Base-by-base conservation (phyloP, 1,140 invertebrate species). In the Philaenus spumarius region DNA sequence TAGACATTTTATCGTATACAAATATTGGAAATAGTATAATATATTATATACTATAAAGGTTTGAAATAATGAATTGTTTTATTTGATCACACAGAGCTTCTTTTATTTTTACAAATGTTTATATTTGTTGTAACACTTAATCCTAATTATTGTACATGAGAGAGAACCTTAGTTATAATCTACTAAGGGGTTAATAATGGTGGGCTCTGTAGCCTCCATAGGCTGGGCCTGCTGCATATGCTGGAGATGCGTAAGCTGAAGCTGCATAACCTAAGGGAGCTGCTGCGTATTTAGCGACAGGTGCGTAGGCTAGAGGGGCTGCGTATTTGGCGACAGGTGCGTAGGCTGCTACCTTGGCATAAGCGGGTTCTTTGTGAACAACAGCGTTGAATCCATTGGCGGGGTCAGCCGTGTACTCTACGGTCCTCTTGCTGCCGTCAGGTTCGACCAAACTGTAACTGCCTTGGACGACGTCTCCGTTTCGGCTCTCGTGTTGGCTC, bases 381-480 rank as follows among this genome's bases (percentile, higher is more conserved):
- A 58, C 55, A 12, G 64, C 64, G 11, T 60, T 55, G 50, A 66
- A 66, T 35, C 64, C 64, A 46, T 64, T 59, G 15, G 53, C 46
- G 20, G 67, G 64, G 56, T 69, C 66, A 20, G 67, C 62, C 12
- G 62, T 66, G 52, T 68, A 68, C 26, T 59, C 58, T 17, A 69
- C 64, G 45, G 62, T 67, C 52, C 71, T 64, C 11, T 64, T 59
- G 19, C 60, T 64, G 19, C 72, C 71, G 59, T 72, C 71, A 17
- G 72, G 63, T 24, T 71, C 69, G 35, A 74, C 64, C 50, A 80
- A 73, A 7, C 78, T 80, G 71, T 86, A 87, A 66, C 82, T 79
- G 23, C 85, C 85, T 15, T 73, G 72, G 24, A 87, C 84, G 2
- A 78, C 75, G 64, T 87, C 83, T 34, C 85, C 85, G 57, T 82